These are phyloP conservation scores for Tarsius wallacei DNA, from an alignment of 2,797 vertebrate genomes.

Conservation along the genomic window DNA sequence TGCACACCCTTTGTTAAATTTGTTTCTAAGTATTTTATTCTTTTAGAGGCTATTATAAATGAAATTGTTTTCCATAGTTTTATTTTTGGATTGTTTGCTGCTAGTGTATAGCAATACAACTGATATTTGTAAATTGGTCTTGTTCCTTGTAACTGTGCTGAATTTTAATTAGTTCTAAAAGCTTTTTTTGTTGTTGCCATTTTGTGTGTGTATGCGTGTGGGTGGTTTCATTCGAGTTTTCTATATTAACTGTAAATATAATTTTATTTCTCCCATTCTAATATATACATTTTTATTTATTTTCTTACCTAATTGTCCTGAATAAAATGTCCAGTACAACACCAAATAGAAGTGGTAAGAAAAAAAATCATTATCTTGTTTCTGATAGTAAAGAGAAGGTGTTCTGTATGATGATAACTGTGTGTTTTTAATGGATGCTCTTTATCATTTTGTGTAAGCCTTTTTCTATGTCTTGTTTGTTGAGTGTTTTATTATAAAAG, in stretches of 20 bases:
- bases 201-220: not conserved
- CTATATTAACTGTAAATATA: not conserved
- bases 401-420: not conserved
- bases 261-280: slow-evolving; percentile 25
- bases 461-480: not conserved
- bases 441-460: not conserved
- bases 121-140: not conserved
- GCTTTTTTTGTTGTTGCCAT: not conserved
- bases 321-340: not conserved
- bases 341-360: not conserved
- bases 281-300: not conserved
- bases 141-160: not conserved
- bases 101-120: not conserved
- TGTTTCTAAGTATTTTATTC: slow-evolving; percentile 22
- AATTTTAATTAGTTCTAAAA: slow-evolving; percentile 30
- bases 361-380: not conserved
- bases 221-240: not conserved
- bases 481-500: not conserved
- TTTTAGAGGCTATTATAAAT: slow-evolving; percentile 8
- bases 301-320: not conserved
- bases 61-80: not conserved
- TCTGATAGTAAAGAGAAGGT: not conserved
- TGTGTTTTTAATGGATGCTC: not conserved
- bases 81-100: not conserved
- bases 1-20: not conserved